These are phyloP conservation scores for Pristionchus mayeri DNA, from an alignment of 2,888 invertebrate species.

Conservation along the genomic window DNA sequence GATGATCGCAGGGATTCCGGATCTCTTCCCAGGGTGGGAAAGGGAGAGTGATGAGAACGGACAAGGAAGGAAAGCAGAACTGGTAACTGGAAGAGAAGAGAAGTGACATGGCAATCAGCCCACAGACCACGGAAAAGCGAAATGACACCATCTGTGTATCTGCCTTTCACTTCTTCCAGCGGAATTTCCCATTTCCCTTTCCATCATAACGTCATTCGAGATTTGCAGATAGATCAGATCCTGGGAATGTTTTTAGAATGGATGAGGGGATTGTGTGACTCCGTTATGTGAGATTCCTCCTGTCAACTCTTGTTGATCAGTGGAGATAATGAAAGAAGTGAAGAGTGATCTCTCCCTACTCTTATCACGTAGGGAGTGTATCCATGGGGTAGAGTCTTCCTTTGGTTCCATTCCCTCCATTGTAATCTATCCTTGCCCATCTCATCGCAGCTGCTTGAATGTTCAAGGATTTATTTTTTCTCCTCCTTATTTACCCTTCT, in stretches of 20 bases:
- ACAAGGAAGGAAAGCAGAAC: constrained; percentile 26
- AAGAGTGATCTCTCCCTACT: too few relatives aligned
- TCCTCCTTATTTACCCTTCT: neutral
- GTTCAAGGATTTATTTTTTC: neutral
- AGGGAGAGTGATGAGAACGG: neutral
- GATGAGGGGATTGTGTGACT: neutral
- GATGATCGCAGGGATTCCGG: neutral
- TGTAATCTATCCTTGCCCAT: constrained; percentile 26
- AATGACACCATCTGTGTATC: constrained; percentile 19
- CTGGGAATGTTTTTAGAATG: neutral
- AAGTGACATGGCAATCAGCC: constrained; percentile 41
- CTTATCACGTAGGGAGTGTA: too few relatives aligned
- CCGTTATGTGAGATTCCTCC: too few relatives aligned
- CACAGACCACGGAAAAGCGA: neutral
- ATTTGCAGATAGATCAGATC: neutral
- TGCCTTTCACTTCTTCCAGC: neutral
- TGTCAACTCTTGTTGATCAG: too few relatives aligned
- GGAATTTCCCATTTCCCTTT: neutral
- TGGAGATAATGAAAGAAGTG: neutral
- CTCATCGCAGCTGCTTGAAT: neutral
- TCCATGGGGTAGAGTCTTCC: neutral
- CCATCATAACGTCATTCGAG: neutral
- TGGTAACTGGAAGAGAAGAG: constrained; percentile 16
- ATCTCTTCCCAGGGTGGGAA: neutral
- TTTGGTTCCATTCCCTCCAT: neutral